A percentile compares a stretch with the other conserved stretches of the same genome.
phyloP scores from a whole-genome alignment of 2,113 vertebrate species.

The Paraplagusia blochii region DNA sequence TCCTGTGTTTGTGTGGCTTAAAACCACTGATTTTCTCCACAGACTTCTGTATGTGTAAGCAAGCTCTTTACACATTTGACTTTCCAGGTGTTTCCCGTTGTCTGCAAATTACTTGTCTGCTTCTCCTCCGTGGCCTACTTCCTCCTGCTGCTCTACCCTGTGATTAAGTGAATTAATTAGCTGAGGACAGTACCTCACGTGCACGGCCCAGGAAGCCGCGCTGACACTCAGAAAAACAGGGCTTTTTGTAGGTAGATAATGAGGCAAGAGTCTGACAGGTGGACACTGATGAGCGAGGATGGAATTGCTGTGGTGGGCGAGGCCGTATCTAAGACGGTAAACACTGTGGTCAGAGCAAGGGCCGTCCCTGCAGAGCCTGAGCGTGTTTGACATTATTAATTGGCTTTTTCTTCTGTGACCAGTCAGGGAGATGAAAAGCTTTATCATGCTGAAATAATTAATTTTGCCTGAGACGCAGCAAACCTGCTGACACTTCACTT shows the following conservation, averaged over 20 bases:
- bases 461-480: constrained; percentile 82
- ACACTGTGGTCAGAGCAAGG: constrained; percentile 92
- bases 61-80: too few relatives aligned
- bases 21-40: background rate
- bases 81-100: too few relatives aligned
- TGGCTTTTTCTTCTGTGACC: constrained; percentile 96
- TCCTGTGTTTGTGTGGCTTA: too few relatives aligned
- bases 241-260: constrained; percentile 90
- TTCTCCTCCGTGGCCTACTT: too few relatives aligned
- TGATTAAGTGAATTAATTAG: constrained; percentile 97
- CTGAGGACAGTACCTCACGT: constrained; percentile 82
- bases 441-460: constrained; percentile 99
- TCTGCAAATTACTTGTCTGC: too few relatives aligned
- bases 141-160: constrained; percentile 57
- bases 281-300: constrained; percentile 88
- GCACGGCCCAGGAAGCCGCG: constrained; percentile 84
- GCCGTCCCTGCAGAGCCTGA: constrained; percentile 88
- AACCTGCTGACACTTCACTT: constrained; percentile 99
- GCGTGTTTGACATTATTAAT: constrained; percentile 99
- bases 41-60: constrained; percentile 1
- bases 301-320: constrained; percentile 77
- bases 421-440: constrained; percentile 99
- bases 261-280: constrained; percentile 92
- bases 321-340: constrained; percentile 71
- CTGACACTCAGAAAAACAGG: constrained; percentile 83